These are phyloP conservation scores for Leucophenga maculata DNA, from an alignment of 2,888 invertebrate species.

Conservation along the genomic window DNA sequence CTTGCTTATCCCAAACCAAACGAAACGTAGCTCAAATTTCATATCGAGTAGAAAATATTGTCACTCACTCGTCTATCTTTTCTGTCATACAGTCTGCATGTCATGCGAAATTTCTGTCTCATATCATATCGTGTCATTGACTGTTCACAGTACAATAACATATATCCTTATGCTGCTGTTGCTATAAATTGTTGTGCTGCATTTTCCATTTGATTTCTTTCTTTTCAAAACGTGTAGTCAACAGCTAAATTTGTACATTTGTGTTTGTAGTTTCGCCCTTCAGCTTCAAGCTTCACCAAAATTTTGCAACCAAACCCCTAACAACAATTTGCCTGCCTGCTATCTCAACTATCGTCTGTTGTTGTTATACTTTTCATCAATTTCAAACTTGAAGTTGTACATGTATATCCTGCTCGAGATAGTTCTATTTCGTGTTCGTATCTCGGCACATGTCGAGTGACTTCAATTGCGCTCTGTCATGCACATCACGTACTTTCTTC, in stretches of 20 bases:
- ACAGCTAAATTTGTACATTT: constrained; percentile 15
- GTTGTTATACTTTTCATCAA: constrained; percentile 10
- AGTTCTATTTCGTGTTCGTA: neutral
- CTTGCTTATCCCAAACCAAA: neutral
- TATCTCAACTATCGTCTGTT: neutral
- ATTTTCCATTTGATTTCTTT: constrained; percentile 60
- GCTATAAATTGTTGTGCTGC: constrained; percentile 41
- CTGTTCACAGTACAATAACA: neutral
- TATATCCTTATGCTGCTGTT: neutral
- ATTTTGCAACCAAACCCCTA: too few species aligned
- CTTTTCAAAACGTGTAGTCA: constrained; percentile 24
- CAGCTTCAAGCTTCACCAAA: neutral
- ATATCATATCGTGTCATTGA: neutral
- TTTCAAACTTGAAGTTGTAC: constrained; percentile 19
- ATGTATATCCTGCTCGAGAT: neutral
- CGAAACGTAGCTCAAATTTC: neutral
- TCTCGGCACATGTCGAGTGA: constrained; percentile 14
- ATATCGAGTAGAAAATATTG: constrained; percentile 13
- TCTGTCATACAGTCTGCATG: neutral
- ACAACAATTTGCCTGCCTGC: neutral
- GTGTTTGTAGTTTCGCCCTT: neutral
- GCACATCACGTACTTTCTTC: constrained; percentile 56
- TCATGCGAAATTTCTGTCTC: neutral
- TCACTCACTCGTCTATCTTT: constrained; percentile 27
- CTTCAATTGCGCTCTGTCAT: constrained; percentile 59